Percentiles rank a stretch among this genome's conserved stretches.
Evolutionary conservation across 2,113 vertebrate species (phyloP).

Genomic region (Athene cunicularia): DNA sequence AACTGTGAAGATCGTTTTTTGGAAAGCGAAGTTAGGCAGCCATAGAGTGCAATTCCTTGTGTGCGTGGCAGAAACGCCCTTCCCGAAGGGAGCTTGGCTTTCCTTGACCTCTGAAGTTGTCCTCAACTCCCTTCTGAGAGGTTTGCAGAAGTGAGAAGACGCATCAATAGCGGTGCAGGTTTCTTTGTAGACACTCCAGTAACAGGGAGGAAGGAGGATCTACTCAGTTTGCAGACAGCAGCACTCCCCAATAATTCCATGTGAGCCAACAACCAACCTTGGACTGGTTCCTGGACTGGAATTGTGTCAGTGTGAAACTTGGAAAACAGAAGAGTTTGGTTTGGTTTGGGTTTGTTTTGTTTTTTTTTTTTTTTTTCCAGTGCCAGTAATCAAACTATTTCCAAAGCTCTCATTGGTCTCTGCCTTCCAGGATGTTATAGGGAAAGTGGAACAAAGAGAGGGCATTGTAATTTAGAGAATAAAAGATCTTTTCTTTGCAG

Average conservation of each 20-base stretch:
- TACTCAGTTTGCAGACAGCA: not conserved
- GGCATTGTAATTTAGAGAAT: not conserved
- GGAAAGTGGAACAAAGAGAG: not conserved
- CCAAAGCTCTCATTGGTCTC: not conserved
- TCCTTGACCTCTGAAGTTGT: not conserved
- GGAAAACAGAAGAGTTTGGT: not conserved
- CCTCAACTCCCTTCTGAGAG: not conserved
- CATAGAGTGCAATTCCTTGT: not conserved
- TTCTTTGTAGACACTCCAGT: not conserved
- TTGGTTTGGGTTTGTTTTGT: no score
- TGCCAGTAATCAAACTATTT: not conserved
- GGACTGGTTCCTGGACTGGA: not conserved
- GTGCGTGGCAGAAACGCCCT: not conserved
- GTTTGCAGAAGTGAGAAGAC: not conserved
- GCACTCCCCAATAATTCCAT: not conserved
- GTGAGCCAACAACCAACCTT: not conserved
- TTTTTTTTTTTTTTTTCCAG: no score
- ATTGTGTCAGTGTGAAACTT: not conserved
- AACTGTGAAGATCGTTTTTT: rapidly evolving
- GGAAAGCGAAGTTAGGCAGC: not conserved
- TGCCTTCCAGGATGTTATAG: not conserved
- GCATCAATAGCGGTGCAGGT: rapidly evolving
- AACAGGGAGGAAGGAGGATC: not conserved
- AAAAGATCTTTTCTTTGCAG: not conserved
- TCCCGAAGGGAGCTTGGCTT: not conserved